Evolutionary conservation across 37 sponge, comb jelly and placozoan genomes (phyloP).

Genomic region (Mnemiopsis leidyi): DNA sequence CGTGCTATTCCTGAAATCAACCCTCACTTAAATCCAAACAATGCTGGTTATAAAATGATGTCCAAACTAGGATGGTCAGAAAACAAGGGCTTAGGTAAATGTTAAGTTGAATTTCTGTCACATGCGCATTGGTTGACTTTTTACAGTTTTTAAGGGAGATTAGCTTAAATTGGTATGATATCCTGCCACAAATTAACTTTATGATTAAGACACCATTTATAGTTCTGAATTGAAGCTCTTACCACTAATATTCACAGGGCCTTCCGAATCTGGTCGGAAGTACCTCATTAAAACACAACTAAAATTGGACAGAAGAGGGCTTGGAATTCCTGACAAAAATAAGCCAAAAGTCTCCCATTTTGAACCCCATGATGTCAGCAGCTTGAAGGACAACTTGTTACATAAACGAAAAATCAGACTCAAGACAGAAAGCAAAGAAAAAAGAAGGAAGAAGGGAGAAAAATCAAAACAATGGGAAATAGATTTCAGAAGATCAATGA

Average conservation of each 20-base stretch:
- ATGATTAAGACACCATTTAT: background rate
- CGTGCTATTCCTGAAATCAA: conserved; percentile 7
- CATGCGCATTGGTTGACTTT: too few species aligned
- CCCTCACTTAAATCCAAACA: conserved; percentile 27
- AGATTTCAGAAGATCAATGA: conserved; percentile 45
- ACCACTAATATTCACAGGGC: conserved; percentile 23
- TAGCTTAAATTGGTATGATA: too few species aligned
- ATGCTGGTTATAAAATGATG: conserved; percentile 50
- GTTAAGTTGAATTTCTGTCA: too few species aligned
- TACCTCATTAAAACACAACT: conserved; percentile 60
- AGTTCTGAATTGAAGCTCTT: background rate
- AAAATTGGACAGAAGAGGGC: conserved; percentile 29
- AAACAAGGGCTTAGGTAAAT: conserved; percentile 39
- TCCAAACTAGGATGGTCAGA: conserved; percentile 3
- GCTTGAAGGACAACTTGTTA: background rate
- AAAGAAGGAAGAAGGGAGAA: background rate
- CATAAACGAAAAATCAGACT: conserved; percentile 32
- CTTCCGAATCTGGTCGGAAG: conserved; percentile 17
- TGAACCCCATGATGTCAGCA: conserved; percentile 2
- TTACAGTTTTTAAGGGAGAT: too few species aligned
- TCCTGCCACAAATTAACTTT: too few species aligned
- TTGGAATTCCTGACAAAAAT: conserved; percentile 10
- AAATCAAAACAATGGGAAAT: conserved; percentile 46
- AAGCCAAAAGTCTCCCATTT: conserved; percentile 36
- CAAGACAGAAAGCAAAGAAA: background rate